Conservation (phyloP, 2,888 invertebrate species). For the Mystacides longicornis region DNA sequence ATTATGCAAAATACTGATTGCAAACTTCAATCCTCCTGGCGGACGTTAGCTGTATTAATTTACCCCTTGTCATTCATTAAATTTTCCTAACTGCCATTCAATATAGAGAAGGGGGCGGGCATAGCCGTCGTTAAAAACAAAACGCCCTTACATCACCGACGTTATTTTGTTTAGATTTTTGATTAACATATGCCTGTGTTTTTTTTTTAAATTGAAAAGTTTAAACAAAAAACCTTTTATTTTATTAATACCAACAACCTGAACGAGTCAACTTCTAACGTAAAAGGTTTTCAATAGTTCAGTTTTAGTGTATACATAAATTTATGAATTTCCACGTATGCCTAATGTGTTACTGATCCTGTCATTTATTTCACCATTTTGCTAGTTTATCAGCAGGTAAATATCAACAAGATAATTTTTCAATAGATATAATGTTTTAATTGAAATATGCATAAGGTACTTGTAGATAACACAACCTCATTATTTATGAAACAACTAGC, state of each 20-base stretch:
- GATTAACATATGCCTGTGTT: not conserved
- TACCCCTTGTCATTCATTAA: constrained; percentile 11
- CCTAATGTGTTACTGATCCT: too few species aligned
- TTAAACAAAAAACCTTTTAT: too few species aligned
- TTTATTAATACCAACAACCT: too few species aligned
- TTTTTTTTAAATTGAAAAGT: not conserved
- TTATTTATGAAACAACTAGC: too few species aligned
- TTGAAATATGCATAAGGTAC: too few species aligned
- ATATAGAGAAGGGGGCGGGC: constrained; percentile 3
- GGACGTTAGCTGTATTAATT: constrained; percentile 20
- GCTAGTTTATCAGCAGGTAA: too few species aligned
- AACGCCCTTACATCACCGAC: not conserved
- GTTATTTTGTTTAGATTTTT: not conserved
- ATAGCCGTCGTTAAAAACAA: not conserved
- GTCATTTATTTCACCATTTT: too few species aligned
- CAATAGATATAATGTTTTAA: too few species aligned
- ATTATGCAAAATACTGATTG: constrained; percentile 26
- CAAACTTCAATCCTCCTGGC: constrained; percentile 24
- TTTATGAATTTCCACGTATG: too few species aligned
- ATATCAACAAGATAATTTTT: too few species aligned
- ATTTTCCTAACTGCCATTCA: constrained; percentile 8
- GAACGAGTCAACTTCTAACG: too few species aligned
- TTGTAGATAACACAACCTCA: too few species aligned
- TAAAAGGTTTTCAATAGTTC: not conserved
- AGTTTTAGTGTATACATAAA: not conserved